Percentiles rank a stretch among this genome's conserved stretches.
Evolutionary conservation across 2,113 vertebrate genomes (phyloP).

Genomic region (Pseudorhombus dupliciocellatus): DNA sequence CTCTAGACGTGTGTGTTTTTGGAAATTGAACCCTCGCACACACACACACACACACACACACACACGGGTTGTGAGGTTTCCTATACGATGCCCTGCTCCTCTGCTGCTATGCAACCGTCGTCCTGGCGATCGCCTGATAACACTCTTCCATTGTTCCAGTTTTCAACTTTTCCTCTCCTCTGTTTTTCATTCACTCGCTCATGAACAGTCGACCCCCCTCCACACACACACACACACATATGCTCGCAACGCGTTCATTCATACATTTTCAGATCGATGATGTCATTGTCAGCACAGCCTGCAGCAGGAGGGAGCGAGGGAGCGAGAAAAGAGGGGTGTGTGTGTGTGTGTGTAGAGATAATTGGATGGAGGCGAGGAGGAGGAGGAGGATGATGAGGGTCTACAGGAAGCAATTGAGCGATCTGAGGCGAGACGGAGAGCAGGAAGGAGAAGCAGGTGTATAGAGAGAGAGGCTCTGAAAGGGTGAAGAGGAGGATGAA

Average conservation of each 20-base stretch:
- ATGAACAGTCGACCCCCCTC: not conserved
- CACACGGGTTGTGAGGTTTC: too few species aligned
- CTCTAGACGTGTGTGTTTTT: too few species aligned
- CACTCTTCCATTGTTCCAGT: not conserved
- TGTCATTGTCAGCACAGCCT: slow-evolving; percentile 58
- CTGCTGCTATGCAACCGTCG: slow-evolving; percentile 1
- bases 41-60: too few species aligned
- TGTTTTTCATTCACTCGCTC: not conserved
- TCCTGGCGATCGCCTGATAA: not conserved
- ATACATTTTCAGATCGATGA: slow-evolving; percentile 57
- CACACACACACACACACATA: not conserved
- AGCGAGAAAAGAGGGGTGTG: not conserved
- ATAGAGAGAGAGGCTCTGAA: not conserved
- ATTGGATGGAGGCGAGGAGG: slow-evolving; percentile 46
- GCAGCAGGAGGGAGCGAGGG: slow-evolving; percentile 38
- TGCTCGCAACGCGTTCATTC: slow-evolving; percentile 37
- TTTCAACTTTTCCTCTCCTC: not conserved
- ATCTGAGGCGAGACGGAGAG: slow-evolving; percentile 19
- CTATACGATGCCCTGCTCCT: not conserved
- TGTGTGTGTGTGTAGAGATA: slow-evolving; percentile 19
- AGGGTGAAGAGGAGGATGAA: slow-evolving; percentile 1
- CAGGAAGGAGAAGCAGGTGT: not conserved
- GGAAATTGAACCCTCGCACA: too few species aligned
- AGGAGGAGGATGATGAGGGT: slow-evolving; percentile 27
- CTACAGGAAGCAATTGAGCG: slow-evolving; percentile 19